Percentiles rank a stretch among this genome's conserved stretches.
These are phyloP conservation scores for Sus scrofa DNA, from an alignment of 2,113 vertebrate genomes.

Conservation along the genomic window DNA sequence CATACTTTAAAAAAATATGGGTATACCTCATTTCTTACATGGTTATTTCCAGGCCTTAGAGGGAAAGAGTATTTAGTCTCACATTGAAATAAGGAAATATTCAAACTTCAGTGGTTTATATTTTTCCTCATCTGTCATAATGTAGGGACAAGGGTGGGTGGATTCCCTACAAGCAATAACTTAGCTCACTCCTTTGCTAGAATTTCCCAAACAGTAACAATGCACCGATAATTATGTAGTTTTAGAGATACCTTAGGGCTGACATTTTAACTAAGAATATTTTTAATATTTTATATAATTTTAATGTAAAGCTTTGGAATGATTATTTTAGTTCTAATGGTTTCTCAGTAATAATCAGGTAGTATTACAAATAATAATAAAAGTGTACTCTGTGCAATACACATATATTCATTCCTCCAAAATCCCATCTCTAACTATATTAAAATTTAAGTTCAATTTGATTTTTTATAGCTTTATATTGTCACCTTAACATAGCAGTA, in stretches of 20 bases:
- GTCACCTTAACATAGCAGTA: not conserved
- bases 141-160: not conserved
- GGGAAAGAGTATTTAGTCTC: not conserved
- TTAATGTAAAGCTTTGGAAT: not conserved
- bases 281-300: not conserved
- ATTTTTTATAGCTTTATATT: not conserved
- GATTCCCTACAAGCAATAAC: not conserved
- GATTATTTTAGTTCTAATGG: not conserved
- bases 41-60: not conserved
- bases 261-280: not conserved
- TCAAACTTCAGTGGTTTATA: not conserved
- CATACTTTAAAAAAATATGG: not conserved
- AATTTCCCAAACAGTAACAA: not conserved
- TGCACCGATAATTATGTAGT: not conserved
- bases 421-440: not conserved
- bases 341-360: not conserved
- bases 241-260: not conserved
- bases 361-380: not conserved
- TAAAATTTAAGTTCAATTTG: constrained; percentile 11
- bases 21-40: not conserved
- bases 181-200: not conserved
- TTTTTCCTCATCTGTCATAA: not conserved
- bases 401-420: not conserved
- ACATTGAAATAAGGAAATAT: not conserved
- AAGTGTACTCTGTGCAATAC: not conserved